Evolutionary conservation across 1,140 invertebrate species (phyloP).

Genomic region (Metopolophium dirhodum): DNA sequence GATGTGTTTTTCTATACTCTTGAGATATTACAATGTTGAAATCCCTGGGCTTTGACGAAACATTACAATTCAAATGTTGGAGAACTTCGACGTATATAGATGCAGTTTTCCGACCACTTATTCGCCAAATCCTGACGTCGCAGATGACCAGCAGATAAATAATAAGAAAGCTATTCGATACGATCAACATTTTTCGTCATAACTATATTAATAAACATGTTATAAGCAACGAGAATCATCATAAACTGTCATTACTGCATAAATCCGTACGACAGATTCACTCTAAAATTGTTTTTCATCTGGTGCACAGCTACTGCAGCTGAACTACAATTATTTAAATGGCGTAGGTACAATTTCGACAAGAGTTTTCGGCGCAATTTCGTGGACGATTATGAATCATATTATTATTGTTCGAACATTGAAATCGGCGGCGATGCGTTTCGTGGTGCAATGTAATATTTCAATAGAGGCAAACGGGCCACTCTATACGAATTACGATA

Average conservation of each 20-base stretch:
- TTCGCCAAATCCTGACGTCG: neutral
- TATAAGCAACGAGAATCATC: no score
- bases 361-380: neutral
- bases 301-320: no score
- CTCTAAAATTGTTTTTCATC: neutral
- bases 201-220: no score
- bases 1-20: no score
- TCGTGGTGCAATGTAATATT: neutral
- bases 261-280: neutral
- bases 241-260: no score
- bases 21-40: no score
- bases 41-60: neutral
- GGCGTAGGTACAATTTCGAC: no score
- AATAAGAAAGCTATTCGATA: neutral
- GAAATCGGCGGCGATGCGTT: neutral
- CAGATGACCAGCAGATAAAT: neutral
- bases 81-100: neutral
- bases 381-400: neutral
- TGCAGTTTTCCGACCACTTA: neutral
- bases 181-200: no score
- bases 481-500: neutral
- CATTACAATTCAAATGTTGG: neutral
- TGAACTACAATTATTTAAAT: neutral
- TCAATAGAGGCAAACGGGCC: neutral
- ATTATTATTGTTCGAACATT: neutral